phyloP scores from a whole-genome alignment of 2,888 invertebrate genomes.

The Dermolepida albohirtum region DNA sequence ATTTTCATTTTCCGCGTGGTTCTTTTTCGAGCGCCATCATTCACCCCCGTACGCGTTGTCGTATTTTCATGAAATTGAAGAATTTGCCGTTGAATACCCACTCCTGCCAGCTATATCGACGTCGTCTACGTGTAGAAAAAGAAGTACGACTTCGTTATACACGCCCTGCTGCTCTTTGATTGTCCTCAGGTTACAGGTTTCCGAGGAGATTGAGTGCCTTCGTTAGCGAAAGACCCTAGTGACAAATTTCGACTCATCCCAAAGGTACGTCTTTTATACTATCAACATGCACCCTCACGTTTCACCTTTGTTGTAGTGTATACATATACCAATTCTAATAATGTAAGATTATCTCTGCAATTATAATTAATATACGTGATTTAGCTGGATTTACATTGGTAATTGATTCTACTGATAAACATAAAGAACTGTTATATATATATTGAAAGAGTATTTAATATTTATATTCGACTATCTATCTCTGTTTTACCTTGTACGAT shows the following conservation, averaged over 20 bases:
- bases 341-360: no score
- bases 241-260: slow-evolving; percentile 40
- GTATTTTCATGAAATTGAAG: slow-evolving; percentile 20
- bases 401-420: no score
- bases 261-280: slow-evolving; percentile 23
- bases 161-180: slow-evolving; percentile 40
- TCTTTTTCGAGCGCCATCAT: slow-evolving; percentile 13
- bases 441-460: no score
- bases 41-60: background rate
- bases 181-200: slow-evolving; percentile 42
- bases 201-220: slow-evolving; percentile 43
- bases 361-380: no score
- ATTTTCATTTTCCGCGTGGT: slow-evolving; percentile 25
- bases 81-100: slow-evolving; percentile 4
- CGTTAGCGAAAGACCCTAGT: slow-evolving; percentile 36
- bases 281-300: no score
- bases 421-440: no score
- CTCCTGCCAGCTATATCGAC: slow-evolving; percentile 5
- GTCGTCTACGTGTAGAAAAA: slow-evolving; percentile 35
- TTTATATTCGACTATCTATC: no score
- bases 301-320: no score
- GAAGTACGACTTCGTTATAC: slow-evolving; percentile 41
- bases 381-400: no score
- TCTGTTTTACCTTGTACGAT: no score
- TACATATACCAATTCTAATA: no score